Conservation (phyloP, 1,140 invertebrate genomes). For the Leguminivora glycinivorella region DNA sequence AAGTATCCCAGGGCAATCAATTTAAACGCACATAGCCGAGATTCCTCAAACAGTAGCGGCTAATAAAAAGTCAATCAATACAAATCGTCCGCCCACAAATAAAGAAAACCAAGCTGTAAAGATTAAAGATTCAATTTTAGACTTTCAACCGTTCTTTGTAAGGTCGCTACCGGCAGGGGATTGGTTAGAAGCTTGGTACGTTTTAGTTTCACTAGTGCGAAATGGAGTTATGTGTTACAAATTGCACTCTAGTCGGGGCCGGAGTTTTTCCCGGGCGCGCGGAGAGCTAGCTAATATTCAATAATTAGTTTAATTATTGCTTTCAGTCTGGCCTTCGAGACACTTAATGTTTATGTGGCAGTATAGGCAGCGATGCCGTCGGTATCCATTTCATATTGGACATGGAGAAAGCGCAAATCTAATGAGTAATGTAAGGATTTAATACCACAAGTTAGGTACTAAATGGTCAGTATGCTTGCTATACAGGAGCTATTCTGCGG, state of each 20-base stretch:
- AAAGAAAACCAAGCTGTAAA: neutral
- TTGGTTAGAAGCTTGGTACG: neutral
- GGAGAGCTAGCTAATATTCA: conserved; percentile 64
- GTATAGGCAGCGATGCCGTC: neutral
- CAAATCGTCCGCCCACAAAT: conserved; percentile 32
- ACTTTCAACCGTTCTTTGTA: neutral
- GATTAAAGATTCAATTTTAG: neutral
- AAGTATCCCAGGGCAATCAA: neutral
- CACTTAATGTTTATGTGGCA: conserved; percentile 34
- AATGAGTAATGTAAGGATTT: neutral
- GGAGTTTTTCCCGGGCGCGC: conserved; percentile 57
- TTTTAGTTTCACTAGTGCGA: neutral
- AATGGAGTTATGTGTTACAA: conserved; percentile 54
- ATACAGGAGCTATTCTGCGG: neutral
- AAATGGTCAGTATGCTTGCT: neutral
- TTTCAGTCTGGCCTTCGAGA: conserved; percentile 57
- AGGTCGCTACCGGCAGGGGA: neutral
- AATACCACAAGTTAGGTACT: neutral
- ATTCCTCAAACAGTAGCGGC: conserved; percentile 24
- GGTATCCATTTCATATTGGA: neutral
- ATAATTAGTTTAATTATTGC: conserved; percentile 74
- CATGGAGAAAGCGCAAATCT: neutral
- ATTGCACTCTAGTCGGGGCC: conserved; percentile 51
- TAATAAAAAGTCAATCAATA: conserved; percentile 49
- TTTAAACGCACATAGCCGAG: conserved; percentile 22